Percentiles rank a stretch among this genome's conserved stretches.
Conservation (phyloP, 2,888 invertebrate species). For the Caenorhabditis sp. region DNA sequence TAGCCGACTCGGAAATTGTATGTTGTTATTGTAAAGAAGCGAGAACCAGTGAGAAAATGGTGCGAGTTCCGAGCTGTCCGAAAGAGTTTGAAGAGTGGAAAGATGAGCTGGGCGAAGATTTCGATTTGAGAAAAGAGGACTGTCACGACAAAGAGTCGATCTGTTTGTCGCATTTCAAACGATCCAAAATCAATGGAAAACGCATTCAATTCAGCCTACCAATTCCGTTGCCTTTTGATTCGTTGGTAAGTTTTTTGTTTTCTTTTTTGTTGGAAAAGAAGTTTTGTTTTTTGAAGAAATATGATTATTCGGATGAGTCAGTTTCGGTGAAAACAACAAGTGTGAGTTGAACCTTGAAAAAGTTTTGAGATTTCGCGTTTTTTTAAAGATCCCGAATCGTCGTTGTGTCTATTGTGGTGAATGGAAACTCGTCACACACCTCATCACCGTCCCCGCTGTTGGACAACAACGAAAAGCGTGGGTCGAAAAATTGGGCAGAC, state of each 20-base stretch:
- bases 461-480: too few species aligned
- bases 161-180: neutral
- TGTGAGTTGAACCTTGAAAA: neutral
- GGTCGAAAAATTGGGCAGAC: too few species aligned
- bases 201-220: neutral
- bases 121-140: neutral
- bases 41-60: neutral
- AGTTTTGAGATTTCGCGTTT: too few species aligned
- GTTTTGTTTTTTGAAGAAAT: neutral
- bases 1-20: neutral
- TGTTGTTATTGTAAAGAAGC: neutral
- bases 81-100: neutral
- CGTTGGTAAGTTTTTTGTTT: neutral
- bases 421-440: too few species aligned
- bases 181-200: neutral
- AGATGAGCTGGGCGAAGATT: neutral
- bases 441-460: too few species aligned
- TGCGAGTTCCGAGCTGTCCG: neutral
- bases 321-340: neutral
- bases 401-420: too few species aligned
- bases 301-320: neutral
- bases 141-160: neutral
- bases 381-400: too few species aligned
- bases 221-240: neutral
- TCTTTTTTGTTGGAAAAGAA: neutral